Evolutionary conservation across 2,888 invertebrate genomes (phyloP).

Genomic region (Trimorus sp.): DNA sequence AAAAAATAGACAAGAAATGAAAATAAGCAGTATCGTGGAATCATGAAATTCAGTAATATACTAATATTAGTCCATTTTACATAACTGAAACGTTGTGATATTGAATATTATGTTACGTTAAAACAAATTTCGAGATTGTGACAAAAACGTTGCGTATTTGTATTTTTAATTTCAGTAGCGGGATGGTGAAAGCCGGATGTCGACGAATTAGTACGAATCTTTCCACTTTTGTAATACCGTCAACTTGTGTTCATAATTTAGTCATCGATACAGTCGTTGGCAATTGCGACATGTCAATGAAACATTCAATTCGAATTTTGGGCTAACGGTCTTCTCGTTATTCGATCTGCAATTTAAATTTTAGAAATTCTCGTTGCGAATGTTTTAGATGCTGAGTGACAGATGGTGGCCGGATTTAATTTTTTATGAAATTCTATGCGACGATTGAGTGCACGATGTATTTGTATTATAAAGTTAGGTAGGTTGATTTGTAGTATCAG

Average conservation of each 20-base stretch:
- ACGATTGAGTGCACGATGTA: background rate
- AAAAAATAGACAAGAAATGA: too few relatives aligned
- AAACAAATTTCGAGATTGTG: too few relatives aligned
- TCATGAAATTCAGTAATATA: too few relatives aligned
- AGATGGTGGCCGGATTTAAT: slow-evolving; percentile 9
- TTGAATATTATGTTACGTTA: too few relatives aligned
- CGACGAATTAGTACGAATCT: slow-evolving; percentile 29
- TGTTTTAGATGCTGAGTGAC: slow-evolving; percentile 9
- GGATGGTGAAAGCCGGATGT: slow-evolving; percentile 11
- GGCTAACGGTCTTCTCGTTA: background rate
- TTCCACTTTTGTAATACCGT: slow-evolving; percentile 42
- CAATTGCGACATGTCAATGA: slow-evolving; percentile 25
- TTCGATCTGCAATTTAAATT: background rate
- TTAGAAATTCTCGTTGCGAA: background rate
- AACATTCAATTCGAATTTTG: slow-evolving; percentile 26
- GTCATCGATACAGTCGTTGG: slow-evolving; percentile 21
- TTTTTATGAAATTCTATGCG: slow-evolving; percentile 14
- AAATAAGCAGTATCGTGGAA: too few relatives aligned
- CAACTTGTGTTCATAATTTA: slow-evolving; percentile 50
- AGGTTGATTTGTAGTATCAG: background rate
- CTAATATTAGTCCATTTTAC: too few relatives aligned
- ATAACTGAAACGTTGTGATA: too few relatives aligned
- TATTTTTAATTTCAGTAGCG: slow-evolving; percentile 15
- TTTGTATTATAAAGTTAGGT: too few relatives aligned
- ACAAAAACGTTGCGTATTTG: too few relatives aligned